These are phyloP conservation scores for Tenthredo notha DNA, from an alignment of 2,888 invertebrate species.

Conservation along the genomic window DNA sequence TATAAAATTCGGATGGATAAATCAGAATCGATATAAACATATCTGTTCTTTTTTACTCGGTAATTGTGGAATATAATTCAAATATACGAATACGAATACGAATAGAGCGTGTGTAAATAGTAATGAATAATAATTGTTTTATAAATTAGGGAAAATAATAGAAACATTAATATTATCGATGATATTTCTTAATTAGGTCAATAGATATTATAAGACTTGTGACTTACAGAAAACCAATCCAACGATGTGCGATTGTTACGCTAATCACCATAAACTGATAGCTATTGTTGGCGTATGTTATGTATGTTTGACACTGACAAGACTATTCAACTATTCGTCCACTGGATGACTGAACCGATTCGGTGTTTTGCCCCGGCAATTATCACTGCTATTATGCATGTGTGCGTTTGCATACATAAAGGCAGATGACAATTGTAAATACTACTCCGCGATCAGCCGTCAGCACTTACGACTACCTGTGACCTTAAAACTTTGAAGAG, in stretches of 20 bases:
- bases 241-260: neutral
- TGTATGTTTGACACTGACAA: neutral
- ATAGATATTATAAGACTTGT: neutral
- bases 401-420: neutral
- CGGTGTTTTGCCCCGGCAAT: slow-evolving; percentile 2
- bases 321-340: neutral
- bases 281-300: neutral
- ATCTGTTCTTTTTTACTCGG: neutral
- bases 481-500: neutral
- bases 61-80: neutral
- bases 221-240: neutral
- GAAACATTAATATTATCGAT: neutral
- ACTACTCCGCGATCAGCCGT: neutral
- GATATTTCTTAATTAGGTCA: neutral
- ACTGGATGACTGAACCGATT: neutral
- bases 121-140: neutral
- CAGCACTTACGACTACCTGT: slow-evolving; percentile 1
- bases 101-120: neutral
- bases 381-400: neutral
- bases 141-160: neutral
- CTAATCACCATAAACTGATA: neutral
- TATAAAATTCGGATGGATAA: neutral
- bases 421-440: neutral
- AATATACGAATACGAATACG: neutral
- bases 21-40: neutral